Evolutionary conservation across 2,888 invertebrate genomes (phyloP), one percentile per base, ranked within the genome.

Genomic region (Drosophila buzzatii): DNA sequence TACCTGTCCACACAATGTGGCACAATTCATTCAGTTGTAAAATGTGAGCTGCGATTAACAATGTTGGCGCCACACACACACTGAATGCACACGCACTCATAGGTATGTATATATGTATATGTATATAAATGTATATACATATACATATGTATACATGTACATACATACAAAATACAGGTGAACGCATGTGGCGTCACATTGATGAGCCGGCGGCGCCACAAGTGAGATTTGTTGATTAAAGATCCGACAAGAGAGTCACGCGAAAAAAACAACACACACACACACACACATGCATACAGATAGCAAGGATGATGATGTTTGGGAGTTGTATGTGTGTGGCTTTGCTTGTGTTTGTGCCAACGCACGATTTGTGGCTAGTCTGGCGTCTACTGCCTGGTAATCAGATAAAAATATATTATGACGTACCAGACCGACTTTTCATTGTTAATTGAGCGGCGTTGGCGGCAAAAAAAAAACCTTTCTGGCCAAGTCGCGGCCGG

Each of bases 381-480:
- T 63, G 58, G 39, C 56, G 64, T 66, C 68, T 72, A 57, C 60
- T 60, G 59, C 33, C 86, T 78, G 84, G 72, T 86, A 82, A 82
- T 85, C 88, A 85, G 88, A 89, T 82, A 82, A 79, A 90, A 88
- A 85, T 88, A 85, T 85, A 85, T 85, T 85, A 85, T 90, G 90
- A 85, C 90, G 89, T 81, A 82, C 82, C 81, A 81, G 79, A 68
- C 81, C 79, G 76, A 79, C 76, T 79, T 90, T 74, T 77, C 74
- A 82, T 82, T 90, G 82, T 88, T 83, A 79, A 79, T 84, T 85
- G 86, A 85, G 84, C 86, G 69, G 74, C 79, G 81, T 71, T 79
- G 76, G 80, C 67, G 71, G 60, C 55, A 79, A 66, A 59, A 45
- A 45, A 78, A 63, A 58, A 77, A 81, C 76, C 70, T 76, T 85